Evolutionary conservation across 1,140 invertebrate genomes (phyloP).

Genomic region (Monochamus saltuarius): DNA sequence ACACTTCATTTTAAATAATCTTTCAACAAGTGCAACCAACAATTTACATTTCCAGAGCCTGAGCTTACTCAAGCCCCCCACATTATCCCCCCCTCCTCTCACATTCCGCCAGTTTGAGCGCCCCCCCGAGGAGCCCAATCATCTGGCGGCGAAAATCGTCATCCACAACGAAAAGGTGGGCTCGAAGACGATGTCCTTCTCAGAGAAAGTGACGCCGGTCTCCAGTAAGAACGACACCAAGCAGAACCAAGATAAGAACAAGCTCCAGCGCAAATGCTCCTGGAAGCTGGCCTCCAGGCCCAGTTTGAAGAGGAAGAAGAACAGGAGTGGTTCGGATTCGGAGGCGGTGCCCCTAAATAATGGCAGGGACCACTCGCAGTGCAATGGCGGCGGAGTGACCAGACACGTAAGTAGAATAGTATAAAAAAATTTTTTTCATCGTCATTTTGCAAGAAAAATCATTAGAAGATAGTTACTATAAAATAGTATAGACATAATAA

Average conservation of each 20-base stretch:
- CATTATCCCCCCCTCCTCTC: conserved; percentile 47
- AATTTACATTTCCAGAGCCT: conserved; percentile 27
- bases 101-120: conserved; percentile 46
- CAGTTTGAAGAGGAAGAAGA: conserved; percentile 63
- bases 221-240: conserved; percentile 23
- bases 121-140: conserved; percentile 30
- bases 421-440: not conserved
- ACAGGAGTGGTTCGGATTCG: conserved; percentile 59
- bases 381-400: conserved; percentile 66
- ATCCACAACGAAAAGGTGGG: conserved; percentile 50
- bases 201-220: conserved; percentile 43
- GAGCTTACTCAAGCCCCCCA: conserved; percentile 60
- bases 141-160: conserved; percentile 43
- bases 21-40: too few species aligned
- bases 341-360: conserved; percentile 66
- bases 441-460: too few species aligned
- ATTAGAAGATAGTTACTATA: too few species aligned
- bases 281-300: conserved; percentile 66
- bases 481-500: too few species aligned
- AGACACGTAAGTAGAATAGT: conserved; percentile 42
- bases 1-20: too few species aligned
- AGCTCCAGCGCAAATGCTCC: conserved; percentile 53
- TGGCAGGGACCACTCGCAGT: conserved; percentile 67
- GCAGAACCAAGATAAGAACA: conserved; percentile 24
- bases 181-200: conserved; percentile 49